These are phyloP conservation scores for Syngnathus scovelli DNA, from an alignment of 2,113 vertebrate species.

Conservation along the genomic window DNA sequence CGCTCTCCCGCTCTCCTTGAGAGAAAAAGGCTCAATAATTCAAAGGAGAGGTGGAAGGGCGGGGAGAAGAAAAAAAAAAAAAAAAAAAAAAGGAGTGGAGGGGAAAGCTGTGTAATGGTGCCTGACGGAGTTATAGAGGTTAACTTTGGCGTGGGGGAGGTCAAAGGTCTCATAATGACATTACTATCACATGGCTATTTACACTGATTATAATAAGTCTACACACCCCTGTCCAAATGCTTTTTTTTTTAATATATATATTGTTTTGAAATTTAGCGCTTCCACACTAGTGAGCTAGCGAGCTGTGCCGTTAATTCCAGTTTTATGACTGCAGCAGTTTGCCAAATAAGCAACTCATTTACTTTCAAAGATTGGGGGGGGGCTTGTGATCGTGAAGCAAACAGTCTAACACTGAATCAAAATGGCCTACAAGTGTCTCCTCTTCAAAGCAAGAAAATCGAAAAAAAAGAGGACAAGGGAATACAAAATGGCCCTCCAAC, in stretches of 20 bases:
- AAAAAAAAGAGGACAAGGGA: neutral
- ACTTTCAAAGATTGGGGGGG: neutral
- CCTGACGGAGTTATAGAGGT: neutral
- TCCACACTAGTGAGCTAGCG: neutral
- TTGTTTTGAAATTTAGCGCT: neutral
- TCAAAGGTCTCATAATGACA: neutral
- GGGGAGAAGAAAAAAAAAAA: too few species aligned
- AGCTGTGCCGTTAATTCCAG: neutral
- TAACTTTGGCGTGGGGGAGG: neutral
- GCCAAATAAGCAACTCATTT: neutral
- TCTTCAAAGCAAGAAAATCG: too few species aligned
- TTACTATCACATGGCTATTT: neutral
- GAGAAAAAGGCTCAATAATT: conserved; percentile 68
- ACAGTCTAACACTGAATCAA: neutral
- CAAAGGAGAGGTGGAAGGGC: conserved; percentile 33
- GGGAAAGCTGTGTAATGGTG: conserved; percentile 3
- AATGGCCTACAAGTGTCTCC: neutral
- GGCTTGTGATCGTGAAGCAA: neutral
- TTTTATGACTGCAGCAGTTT: neutral
- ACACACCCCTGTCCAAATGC: neutral
- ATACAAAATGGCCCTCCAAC: neutral
- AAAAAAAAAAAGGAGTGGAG: neutral
- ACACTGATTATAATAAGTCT: neutral
- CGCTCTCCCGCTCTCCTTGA: conserved; percentile 49
- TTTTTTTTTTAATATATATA: neutral